phyloP scores from a whole-genome alignment of 2,888 invertebrate species.

The Chorisops tibialis region DNA sequence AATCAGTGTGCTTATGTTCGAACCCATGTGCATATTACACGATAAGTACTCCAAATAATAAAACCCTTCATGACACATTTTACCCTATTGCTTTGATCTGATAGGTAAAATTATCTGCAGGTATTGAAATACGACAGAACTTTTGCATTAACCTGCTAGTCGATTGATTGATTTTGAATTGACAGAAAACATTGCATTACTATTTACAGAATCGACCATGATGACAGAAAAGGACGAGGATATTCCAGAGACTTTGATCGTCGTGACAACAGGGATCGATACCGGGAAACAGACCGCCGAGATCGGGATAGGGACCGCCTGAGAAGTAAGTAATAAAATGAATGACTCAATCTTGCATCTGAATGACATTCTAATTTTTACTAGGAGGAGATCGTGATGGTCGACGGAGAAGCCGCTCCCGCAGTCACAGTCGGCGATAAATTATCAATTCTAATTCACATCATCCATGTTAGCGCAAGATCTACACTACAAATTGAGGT shows the following conservation, averaged over 20 bases:
- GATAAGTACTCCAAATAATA: too few relatives aligned
- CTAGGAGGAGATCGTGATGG: constrained; percentile 28
- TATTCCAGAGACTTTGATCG: constrained; percentile 40
- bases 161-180: too few relatives aligned
- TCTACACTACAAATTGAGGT: constrained; percentile 30
- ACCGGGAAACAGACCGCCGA: constrained; percentile 39
- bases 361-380: neutral
- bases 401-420: constrained; percentile 47
- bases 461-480: neutral
- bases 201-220: constrained; percentile 36
- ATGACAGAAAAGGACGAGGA: constrained; percentile 44
- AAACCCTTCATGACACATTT: too few relatives aligned
- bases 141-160: too few relatives aligned
- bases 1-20: too few relatives aligned
- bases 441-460: neutral
- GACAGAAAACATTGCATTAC: too few relatives aligned
- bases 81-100: too few relatives aligned
- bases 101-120: too few relatives aligned
- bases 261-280: constrained; percentile 32
- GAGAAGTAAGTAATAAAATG: constrained; percentile 30
- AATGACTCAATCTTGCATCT: neutral
- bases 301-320: constrained; percentile 32
- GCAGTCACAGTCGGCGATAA: constrained; percentile 49
- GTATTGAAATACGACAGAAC: too few relatives aligned
- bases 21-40: too few relatives aligned